Percentiles rank a stretch among this genome's conserved stretches.
phyloP scores from a whole-genome alignment of 2,888 invertebrate genomes.

The Halictus ligatus region DNA sequence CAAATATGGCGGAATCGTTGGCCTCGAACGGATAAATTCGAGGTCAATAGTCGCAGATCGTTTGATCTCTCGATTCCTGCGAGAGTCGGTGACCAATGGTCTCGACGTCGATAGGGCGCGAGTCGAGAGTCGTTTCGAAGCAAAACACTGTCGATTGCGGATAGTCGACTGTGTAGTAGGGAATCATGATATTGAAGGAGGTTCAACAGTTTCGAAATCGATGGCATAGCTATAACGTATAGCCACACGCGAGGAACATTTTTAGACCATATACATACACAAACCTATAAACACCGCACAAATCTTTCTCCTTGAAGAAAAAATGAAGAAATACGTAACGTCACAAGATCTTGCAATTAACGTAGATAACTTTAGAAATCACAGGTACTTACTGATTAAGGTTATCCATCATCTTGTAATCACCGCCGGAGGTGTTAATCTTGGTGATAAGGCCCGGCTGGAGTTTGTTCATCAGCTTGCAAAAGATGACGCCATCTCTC shows the following conservation, averaged over 20 bases:
- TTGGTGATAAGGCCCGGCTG: constrained; percentile 93
- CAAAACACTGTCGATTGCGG: constrained; percentile 83
- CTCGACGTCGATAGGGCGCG: constrained; percentile 57
- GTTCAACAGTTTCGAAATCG: neutral
- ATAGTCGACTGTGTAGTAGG: constrained; percentile 80
- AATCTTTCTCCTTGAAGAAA: too few relatives aligned
- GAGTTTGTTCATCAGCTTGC: constrained; percentile 95
- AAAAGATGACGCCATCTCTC: constrained; percentile 93
- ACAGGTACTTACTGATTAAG: constrained; percentile 91
- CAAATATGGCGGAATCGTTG: constrained; percentile 14
- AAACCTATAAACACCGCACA: too few relatives aligned
- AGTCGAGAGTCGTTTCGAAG: constrained; percentile 66
- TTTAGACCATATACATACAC: too few relatives aligned
- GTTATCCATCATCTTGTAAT: constrained; percentile 99
- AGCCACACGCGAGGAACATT: neutral
- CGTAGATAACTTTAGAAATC: neutral
- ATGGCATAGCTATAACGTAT: neutral
- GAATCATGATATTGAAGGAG: constrained; percentile 59
- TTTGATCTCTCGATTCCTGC: constrained; percentile 58
- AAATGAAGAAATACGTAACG: too few relatives aligned
- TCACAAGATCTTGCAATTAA: neutral
- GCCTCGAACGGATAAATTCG: constrained; percentile 53
- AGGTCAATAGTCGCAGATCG: constrained; percentile 62
- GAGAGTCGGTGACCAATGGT: constrained; percentile 53
- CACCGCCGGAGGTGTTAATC: constrained; percentile 93